Evolutionary conservation across 2,888 invertebrate genomes (phyloP), one percentile per base, ranked within the genome.

Genomic region (Pterostichus niger): DNA sequence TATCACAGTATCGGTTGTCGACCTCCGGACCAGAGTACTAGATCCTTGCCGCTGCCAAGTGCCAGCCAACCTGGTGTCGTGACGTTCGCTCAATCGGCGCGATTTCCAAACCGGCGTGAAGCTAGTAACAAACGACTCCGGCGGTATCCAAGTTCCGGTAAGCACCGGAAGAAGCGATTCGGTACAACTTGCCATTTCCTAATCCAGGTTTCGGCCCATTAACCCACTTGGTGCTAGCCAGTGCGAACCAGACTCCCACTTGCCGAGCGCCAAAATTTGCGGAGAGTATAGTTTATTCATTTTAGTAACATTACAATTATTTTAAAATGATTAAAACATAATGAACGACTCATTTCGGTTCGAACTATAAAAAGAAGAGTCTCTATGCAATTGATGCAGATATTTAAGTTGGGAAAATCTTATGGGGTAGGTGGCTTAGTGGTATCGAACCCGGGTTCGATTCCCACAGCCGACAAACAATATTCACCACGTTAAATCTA

Each of bases 151-250:
- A 75, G 64, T 49, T 64, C 80, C 68, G 68, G 68, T 46, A 68
- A 64, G 68, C 35, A 80, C 52, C 49, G 68, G 80, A 80, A 81
- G 71, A 10, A 81, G 81, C 81, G 56, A 81, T 81, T 81, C 71
- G 49, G 71, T 81, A 73, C 71, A 71, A 54, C 81, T 33, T 44
- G 54, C 81, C 81, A 73, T 81, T 81, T 81, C 81, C 81, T 81
- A 81, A 81, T 81, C 73, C 81, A 73, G 71, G 71, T 54, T 81
- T 81, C 81, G 54, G 17, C 40, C 73, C 81, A 81, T 81, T 81
- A 81, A 81, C 68, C 71, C 81, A 73, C 54, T 52, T 68, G 80
- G 40, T 40, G 40, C 40, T 40, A 40, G 40, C 40, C 40, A 40
- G 7, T 5, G 40, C 6, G 40, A 40, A 9, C 6, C 40, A 40